phyloP scores from a whole-genome alignment of 2,113 vertebrate species.

The Vulpes ferrilata region DNA sequence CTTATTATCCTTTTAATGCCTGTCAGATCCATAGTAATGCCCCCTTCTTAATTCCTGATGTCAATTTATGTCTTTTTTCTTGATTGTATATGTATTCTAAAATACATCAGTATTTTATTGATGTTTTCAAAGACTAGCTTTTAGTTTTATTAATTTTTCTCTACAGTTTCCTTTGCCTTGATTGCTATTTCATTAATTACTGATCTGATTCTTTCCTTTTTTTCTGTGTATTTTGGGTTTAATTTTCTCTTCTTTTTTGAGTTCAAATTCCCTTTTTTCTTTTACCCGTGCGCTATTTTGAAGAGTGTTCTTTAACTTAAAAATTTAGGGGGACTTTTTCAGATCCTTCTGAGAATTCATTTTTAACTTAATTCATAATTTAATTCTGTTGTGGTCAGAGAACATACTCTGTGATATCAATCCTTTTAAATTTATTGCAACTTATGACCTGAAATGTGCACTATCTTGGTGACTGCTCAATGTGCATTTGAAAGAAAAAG shows the following conservation, averaged over 20 bases:
- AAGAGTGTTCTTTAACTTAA: background rate
- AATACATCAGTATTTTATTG: background rate
- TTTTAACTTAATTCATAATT: background rate
- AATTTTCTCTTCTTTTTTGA: background rate
- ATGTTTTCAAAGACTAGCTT: background rate
- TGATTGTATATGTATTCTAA: background rate
- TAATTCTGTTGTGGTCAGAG: background rate
- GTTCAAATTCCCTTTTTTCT: background rate
- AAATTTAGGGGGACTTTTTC: background rate
- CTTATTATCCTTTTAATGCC: background rate
- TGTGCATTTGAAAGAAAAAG: background rate
- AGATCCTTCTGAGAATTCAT: background rate
- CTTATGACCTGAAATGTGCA: background rate
- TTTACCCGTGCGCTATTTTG: background rate
- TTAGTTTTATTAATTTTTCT: constrained; percentile 20
- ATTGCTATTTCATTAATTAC: background rate
- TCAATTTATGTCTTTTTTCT: background rate
- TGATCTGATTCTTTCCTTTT: background rate
- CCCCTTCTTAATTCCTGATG: background rate
- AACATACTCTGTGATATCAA: background rate
- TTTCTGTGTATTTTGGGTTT: background rate
- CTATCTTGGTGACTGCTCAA: background rate
- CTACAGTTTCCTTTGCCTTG: background rate
- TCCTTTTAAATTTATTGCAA: background rate
- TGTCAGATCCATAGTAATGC: background rate